Evolutionary conservation across 2,888 invertebrate species (phyloP).

Genomic region (Stenoptilia bipunctidactyla): DNA sequence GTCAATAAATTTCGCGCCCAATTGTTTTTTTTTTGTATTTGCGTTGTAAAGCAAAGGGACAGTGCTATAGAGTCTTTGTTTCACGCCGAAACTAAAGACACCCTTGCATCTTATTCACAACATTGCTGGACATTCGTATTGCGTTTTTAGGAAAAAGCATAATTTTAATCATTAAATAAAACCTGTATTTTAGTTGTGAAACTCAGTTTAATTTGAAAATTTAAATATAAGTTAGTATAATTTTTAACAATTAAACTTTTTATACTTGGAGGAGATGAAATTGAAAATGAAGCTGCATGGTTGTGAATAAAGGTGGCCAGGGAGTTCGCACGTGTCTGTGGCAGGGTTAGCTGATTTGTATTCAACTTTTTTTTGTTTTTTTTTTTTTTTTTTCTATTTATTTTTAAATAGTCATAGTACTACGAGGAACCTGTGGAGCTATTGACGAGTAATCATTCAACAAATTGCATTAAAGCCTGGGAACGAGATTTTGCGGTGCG

Average conservation of each 20-base stretch:
- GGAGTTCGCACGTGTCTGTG: slow-evolving; percentile 48
- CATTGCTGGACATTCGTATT: too few relatives aligned
- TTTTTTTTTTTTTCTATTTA: too few relatives aligned
- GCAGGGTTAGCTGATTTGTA: slow-evolving; percentile 47
- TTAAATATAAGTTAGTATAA: too few relatives aligned
- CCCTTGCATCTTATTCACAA: too few relatives aligned
- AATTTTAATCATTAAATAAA: too few relatives aligned
- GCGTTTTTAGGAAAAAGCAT: too few relatives aligned
- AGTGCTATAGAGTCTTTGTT: slow-evolving; percentile 44
- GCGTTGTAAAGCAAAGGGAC: slow-evolving; percentile 16
- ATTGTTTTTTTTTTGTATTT: slow-evolving; percentile 30
- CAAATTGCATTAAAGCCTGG: slow-evolving; percentile 31
- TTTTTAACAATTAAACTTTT: too few relatives aligned
- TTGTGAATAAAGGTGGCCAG: too few relatives aligned
- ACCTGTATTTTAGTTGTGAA: too few relatives aligned
- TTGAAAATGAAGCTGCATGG: too few relatives aligned
- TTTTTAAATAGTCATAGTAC: too few relatives aligned
- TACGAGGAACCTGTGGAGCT: slow-evolving; percentile 55
- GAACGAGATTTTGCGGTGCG: slow-evolving; percentile 23
- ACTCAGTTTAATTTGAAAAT: too few relatives aligned
- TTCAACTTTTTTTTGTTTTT: slow-evolving; percentile 26
- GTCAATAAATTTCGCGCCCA: slow-evolving; percentile 36
- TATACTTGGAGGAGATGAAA: slow-evolving; percentile 7
- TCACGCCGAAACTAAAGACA: slow-evolving; percentile 43
- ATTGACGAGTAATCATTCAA: slow-evolving; percentile 33